Conservation (phyloP, 2,888 invertebrate species). For the Serrognathus titanus region DNA sequence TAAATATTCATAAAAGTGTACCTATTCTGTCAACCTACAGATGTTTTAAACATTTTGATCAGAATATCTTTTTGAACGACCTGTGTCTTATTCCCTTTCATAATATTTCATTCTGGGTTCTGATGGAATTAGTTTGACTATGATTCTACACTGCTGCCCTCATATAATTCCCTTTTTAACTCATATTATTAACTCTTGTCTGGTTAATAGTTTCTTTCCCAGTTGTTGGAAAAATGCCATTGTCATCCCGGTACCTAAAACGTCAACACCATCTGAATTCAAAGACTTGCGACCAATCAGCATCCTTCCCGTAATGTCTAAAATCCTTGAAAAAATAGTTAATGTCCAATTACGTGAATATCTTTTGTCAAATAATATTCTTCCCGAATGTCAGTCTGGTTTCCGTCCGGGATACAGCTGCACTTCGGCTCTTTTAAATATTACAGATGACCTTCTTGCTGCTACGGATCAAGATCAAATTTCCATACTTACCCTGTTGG, state of each 20-base stretch:
- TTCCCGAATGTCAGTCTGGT: neutral
- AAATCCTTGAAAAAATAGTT: neutral
- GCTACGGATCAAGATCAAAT: neutral
- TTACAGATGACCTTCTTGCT: neutral
- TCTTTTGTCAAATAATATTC: neutral
- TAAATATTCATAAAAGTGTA: no score
- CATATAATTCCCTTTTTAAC: no score
- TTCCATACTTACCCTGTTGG: no score
- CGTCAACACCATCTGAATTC: neutral
- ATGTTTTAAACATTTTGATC: neutral
- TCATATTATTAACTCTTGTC: neutral
- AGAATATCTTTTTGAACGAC: neutral
- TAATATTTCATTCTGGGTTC: neutral
- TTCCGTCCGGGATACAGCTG: neutral
- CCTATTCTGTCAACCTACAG: no score
- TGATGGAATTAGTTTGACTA: no score
- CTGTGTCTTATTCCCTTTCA: neutral
- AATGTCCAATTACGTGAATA: no score
- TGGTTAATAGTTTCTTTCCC: neutral
- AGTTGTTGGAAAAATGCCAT: neutral
- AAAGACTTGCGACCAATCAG: constrained; percentile 3
- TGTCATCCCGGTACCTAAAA: constrained; percentile 1
- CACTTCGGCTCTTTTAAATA: neutral
- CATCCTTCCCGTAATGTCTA: constrained; percentile 2
- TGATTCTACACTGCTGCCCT: no score